Percentiles rank a stretch among this genome's conserved stretches.
phyloP scores from a whole-genome alignment of 1,140 invertebrate genomes.

The Orius insidiosus region DNA sequence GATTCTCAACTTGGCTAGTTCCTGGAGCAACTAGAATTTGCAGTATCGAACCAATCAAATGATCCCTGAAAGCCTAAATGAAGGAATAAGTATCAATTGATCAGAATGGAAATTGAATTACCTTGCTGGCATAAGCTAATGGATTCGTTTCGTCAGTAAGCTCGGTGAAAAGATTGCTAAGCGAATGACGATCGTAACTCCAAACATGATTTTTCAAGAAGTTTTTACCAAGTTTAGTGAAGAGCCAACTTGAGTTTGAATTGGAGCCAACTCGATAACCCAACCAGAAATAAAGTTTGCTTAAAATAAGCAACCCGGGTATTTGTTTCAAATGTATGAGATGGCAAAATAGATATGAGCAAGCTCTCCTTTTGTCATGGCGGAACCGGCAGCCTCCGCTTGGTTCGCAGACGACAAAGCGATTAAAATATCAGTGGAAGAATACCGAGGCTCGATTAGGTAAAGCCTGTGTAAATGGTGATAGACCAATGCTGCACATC shows the following conservation, averaged over 20 bases:
- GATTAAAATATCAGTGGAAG: constrained; percentile 31
- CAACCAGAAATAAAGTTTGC: constrained; percentile 32
- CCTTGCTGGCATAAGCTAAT: constrained; percentile 50
- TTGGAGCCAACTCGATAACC: constrained; percentile 42
- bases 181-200: constrained; percentile 33
- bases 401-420: constrained; percentile 67
- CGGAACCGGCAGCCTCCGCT: constrained; percentile 54
- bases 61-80: constrained; percentile 46
- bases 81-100: too few species aligned
- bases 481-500: constrained; percentile 46
- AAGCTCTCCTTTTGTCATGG: constrained; percentile 38
- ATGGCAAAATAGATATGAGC: constrained; percentile 62
- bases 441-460: constrained; percentile 28
- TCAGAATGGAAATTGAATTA: constrained; percentile 26
- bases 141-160: constrained; percentile 50
- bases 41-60: constrained; percentile 44
- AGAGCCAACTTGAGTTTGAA: constrained; percentile 60
- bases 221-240: constrained; percentile 53
- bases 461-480: constrained; percentile 60
- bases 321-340: constrained; percentile 36
- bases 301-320: not conserved
- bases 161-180: constrained; percentile 36
- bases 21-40: constrained; percentile 40
- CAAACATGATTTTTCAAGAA: constrained; percentile 61
- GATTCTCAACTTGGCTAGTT: too few species aligned